These are phyloP conservation scores for Himalopsyche phryganea DNA, from an alignment of 1,140 invertebrate genomes.

Conservation along the genomic window DNA sequence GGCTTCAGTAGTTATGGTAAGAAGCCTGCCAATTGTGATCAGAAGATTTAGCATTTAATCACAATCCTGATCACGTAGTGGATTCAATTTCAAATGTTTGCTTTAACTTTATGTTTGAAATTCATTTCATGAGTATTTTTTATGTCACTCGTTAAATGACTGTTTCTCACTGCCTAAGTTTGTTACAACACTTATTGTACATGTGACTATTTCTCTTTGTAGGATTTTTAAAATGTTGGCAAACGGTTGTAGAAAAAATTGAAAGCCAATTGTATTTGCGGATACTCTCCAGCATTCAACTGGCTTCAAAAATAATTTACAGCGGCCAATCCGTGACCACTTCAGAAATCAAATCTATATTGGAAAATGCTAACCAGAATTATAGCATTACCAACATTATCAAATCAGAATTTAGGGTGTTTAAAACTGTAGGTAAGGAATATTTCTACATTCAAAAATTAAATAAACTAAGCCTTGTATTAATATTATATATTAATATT, in stretches of 20 bases:
- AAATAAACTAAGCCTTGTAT: background rate
- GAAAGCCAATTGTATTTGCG: conserved; percentile 10
- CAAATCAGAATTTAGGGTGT: conserved; percentile 22
- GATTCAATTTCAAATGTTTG: too few relatives aligned
- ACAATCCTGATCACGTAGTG: too few relatives aligned
- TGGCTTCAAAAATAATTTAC: conserved; percentile 24
- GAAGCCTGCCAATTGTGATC: too few relatives aligned
- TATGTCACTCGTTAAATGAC: too few relatives aligned
- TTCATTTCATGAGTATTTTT: too few relatives aligned
- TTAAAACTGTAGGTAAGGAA: conserved; percentile 22
- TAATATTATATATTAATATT: background rate
- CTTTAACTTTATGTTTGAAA: too few relatives aligned
- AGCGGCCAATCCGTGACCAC: conserved; percentile 9
- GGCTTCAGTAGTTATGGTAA: too few relatives aligned
- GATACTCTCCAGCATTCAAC: conserved; percentile 24
- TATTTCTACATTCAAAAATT: background rate
- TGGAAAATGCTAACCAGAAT: conserved; percentile 2
- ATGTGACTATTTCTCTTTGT: background rate
- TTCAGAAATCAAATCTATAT: conserved; percentile 6
- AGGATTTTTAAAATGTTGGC: conserved; percentile 9
- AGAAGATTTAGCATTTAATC: too few relatives aligned
- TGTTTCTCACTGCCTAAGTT: too few relatives aligned
- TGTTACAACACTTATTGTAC: too few relatives aligned
- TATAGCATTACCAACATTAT: conserved; percentile 9
- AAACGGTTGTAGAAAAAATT: background rate